Conservation (phyloP, 2,797 vertebrate species). For the Lithobates pipiens region DNA sequence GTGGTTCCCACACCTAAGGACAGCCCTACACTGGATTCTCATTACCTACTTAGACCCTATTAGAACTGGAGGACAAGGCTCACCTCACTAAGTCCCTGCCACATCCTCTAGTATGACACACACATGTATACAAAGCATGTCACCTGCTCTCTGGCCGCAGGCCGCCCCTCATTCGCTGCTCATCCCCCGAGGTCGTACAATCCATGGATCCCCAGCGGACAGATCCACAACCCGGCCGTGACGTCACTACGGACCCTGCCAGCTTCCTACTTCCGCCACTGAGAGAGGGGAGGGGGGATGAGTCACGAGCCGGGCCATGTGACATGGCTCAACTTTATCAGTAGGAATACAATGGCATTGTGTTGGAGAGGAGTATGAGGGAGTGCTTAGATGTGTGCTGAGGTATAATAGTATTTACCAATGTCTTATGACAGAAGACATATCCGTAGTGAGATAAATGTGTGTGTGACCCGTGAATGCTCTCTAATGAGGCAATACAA, state of each 20-base stretch:
- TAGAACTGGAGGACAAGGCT: too few relatives aligned
- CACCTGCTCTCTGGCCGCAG: slow-evolving; percentile 5
- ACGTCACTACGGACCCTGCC: slow-evolving; percentile 25
- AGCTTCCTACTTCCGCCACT: slow-evolving; percentile 44
- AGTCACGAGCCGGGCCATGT: slow-evolving; percentile 8
- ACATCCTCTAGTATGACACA: too few relatives aligned
- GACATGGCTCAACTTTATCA: slow-evolving; percentile 41
- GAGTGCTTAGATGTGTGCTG: too few relatives aligned
- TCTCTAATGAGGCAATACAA: too few relatives aligned
- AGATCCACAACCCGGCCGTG: not conserved
- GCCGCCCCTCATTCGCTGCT: not conserved
- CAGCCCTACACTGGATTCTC: too few relatives aligned
- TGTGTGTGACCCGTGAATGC: too few relatives aligned
- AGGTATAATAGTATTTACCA: too few relatives aligned
- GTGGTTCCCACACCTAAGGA: too few relatives aligned
- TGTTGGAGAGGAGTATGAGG: not conserved
- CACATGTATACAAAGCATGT: not conserved
- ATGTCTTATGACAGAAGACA: too few relatives aligned
- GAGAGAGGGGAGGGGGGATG: not conserved
- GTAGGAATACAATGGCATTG: not conserved
- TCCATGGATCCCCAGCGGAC: slow-evolving; percentile 30
- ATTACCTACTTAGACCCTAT: too few relatives aligned
- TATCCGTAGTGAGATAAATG: too few relatives aligned
- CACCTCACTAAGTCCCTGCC: too few relatives aligned
- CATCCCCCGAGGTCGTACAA: not conserved